Base-by-base conservation (phyloP, 2,888 invertebrate genomes). In the Muscina levida region DNA sequence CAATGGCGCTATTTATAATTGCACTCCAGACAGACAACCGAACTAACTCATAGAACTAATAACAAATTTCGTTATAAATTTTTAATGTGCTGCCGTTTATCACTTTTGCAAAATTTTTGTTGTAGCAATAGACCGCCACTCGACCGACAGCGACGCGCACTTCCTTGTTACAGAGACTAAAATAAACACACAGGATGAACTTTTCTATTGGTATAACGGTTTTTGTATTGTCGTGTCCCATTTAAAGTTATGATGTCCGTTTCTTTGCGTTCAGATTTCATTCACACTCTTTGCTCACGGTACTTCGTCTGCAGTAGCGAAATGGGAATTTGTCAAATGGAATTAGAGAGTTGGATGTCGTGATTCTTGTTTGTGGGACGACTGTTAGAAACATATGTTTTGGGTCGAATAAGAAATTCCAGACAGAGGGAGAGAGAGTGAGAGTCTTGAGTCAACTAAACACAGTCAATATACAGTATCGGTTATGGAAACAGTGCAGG, bases 171-270 rank as follows among this genome's bases (percentile, higher is more conserved):
- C 48, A 39, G 39, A 62, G 44, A 53, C 80, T 57, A 48, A n/a
- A 57, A 62, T 70, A 67, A 67, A 75, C 48, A 75, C 48, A 73
- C 73, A 80, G 77, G 73, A 81, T 81, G 42, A 62, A 42, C 39
- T 57, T 37, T 37, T 11, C 51, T 70, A 72, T 72, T 70, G 70
- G 57, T 73, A 76, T 76, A 70, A 76, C 68, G 79, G 72, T 73
- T 65, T 62, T 76, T 44, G 48, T 56, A 26, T 48, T 71, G 66
- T 56, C 37, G 39, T 17, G 19, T 57, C 72, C 68, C 39, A 72
- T 46, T 57, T 65, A 39, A 46, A n/a, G 46, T 46, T 46, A 8
- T 53, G 22, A 53, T 22, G 53, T 66, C 31, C 56, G 53, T 66
- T n/a, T 57, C 66, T 31, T 71, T 26, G 62, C 53, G 68, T 46